phyloP scores from a whole-genome alignment of 2,113 vertebrate genomes.

The Motacilla tschutschensis region DNA sequence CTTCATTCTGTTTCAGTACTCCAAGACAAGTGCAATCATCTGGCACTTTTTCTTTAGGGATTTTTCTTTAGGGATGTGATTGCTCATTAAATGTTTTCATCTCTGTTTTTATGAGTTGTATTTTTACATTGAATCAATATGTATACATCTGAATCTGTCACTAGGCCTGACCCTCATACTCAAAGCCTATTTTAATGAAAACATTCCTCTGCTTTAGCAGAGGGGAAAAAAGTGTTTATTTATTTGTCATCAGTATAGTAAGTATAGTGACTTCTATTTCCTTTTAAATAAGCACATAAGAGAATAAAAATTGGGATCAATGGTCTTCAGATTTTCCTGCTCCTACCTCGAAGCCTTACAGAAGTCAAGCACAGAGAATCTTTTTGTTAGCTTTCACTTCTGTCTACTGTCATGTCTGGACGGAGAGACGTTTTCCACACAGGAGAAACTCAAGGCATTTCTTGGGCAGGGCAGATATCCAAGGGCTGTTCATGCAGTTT shows the following conservation, averaged over 20 bases:
- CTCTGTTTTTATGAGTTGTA: background rate
- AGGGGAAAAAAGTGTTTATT: background rate
- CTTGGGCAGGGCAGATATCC: background rate
- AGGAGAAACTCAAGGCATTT: background rate
- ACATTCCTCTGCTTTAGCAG: accelerated
- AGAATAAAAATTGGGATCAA: background rate
- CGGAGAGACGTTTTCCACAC: accelerated
- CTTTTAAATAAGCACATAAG: background rate
- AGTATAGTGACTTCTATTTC: background rate
- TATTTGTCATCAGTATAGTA: background rate
- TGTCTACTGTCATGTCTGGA: background rate
- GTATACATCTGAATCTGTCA: background rate
- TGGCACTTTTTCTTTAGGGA: constrained; percentile 1
- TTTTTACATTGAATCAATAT: constrained; percentile 46
- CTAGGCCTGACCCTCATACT: background rate
- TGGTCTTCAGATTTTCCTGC: background rate
- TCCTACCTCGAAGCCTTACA: background rate
- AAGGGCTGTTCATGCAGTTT: background rate
- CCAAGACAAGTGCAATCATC: constrained; percentile 22
- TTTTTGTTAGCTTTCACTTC: background rate
- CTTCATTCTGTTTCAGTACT: background rate
- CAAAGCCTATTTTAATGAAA: background rate
- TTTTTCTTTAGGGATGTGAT: constrained; percentile 20
- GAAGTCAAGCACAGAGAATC: background rate
- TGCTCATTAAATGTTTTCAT: constrained; percentile 54